phyloP scores from a whole-genome alignment of 92 coral and sea anemone genomes.

The Umimayanthus kanabou region DNA sequence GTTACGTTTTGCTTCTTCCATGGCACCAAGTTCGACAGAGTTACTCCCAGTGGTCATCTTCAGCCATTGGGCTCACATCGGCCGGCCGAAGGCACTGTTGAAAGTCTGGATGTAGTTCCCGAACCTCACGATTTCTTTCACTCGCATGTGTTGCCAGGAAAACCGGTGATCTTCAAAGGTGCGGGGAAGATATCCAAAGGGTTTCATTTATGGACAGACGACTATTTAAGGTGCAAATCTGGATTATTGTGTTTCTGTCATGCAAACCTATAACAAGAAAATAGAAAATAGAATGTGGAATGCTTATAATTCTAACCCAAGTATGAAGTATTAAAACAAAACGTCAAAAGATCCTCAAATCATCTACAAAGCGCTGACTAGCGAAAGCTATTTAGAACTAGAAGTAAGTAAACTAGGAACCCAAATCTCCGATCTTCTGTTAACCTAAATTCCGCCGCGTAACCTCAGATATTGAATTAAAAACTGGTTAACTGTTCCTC shows the following conservation, averaged over 20 bases:
- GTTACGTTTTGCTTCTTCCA: not conserved
- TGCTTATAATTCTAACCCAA: too few relatives aligned
- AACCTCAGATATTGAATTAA: too few relatives aligned
- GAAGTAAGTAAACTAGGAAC: too few relatives aligned
- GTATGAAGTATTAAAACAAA: too few relatives aligned
- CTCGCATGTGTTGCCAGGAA: slow-evolving; percentile 68
- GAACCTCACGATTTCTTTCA: slow-evolving; percentile 78
- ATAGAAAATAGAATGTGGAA: not conserved
- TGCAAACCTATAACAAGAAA: not conserved
- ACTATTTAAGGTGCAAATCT: slow-evolving; percentile 68
- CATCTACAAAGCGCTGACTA: too few relatives aligned
- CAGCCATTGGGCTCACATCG: slow-evolving; percentile 91
- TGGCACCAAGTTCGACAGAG: slow-evolving; percentile 25
- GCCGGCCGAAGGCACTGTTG: slow-evolving; percentile 70
- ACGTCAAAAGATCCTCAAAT: too few relatives aligned
- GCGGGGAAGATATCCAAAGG: slow-evolving; percentile 84
- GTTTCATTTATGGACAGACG: slow-evolving; percentile 84
- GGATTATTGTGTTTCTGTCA: not conserved
- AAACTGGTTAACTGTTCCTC: too few relatives aligned
- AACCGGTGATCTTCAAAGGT: slow-evolving; percentile 84
- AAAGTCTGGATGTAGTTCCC: slow-evolving; percentile 58
- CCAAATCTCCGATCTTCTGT: too few relatives aligned
- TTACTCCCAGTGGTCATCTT: slow-evolving; percentile 81
- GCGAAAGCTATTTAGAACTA: too few relatives aligned
- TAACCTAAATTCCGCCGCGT: too few relatives aligned